phyloP scores from a whole-genome alignment of 2,113 vertebrate genomes.

The Erythrolamprus reginae region DNA sequence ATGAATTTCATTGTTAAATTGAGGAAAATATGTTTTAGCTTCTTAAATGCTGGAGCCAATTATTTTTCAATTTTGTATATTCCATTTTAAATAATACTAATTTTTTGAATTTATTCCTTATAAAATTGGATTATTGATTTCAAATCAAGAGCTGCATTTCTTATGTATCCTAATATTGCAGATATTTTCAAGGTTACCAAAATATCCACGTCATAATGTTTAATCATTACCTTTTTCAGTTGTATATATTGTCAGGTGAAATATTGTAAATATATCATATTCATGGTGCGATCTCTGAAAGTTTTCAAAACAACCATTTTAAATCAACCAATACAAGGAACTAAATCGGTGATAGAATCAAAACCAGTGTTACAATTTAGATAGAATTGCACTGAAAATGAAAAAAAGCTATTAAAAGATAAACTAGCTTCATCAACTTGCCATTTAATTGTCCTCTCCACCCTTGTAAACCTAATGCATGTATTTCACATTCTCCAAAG shows the following conservation, averaged over 20 bases:
- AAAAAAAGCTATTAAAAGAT: conserved; percentile 4
- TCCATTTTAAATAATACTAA: not conserved
- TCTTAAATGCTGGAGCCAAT: not conserved
- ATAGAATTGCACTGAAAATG: not conserved
- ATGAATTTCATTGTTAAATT: not conserved
- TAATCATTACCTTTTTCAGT: not conserved
- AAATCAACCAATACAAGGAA: not conserved
- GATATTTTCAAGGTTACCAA: not conserved
- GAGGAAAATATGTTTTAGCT: not conserved
- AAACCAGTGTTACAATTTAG: not conserved
- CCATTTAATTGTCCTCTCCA: not conserved
- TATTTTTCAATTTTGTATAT: not conserved
- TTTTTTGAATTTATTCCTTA: not conserved
- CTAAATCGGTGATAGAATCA: not conserved
- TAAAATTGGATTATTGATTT: not conserved
- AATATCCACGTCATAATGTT: not conserved
- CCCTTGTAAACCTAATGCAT: conserved; percentile 31
- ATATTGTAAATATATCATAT: not conserved
- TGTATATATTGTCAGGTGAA: not conserved
- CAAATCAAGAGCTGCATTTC: not conserved
- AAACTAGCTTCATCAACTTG: not conserved
- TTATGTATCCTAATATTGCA: not conserved
- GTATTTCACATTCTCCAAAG: conserved; percentile 6
- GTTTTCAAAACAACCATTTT: not conserved
- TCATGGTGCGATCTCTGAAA: not conserved